Conservation (phyloP, 2,888 invertebrate genomes). For the Exephanes ischioxanthus region DNA sequence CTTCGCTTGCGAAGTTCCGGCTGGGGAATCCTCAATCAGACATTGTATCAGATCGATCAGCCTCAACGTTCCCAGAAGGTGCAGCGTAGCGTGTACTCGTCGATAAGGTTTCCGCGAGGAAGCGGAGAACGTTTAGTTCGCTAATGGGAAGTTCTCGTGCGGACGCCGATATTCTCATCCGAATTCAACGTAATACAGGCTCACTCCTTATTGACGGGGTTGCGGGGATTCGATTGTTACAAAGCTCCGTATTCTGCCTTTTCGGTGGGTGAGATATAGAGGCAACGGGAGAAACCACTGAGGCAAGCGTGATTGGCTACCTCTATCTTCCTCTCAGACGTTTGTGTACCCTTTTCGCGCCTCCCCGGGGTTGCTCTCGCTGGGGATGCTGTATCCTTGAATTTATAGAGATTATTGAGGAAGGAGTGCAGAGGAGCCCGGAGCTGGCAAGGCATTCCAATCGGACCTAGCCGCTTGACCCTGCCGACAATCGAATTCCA, state of each 20-base stretch:
- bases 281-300: slow-evolving; percentile 30
- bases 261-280: neutral
- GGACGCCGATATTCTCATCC: neutral
- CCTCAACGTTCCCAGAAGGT: neutral
- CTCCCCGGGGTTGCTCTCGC: slow-evolving; percentile 7
- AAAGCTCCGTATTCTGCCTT: slow-evolving; percentile 16
- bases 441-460: slow-evolving; percentile 78
- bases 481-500: slow-evolving; percentile 79
- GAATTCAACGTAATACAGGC: neutral
- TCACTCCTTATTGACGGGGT: slow-evolving; percentile 19
- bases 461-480: slow-evolving; percentile 80
- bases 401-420: slow-evolving; percentile 69
- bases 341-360: slow-evolving; percentile 20
- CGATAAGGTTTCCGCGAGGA: neutral
- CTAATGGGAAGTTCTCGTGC: slow-evolving; percentile 14
- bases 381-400: slow-evolving; percentile 44
- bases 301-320: neutral
- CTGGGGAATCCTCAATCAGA: neutral
- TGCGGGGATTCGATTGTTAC: slow-evolving; percentile 21
- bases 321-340: neutral
- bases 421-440: slow-evolving; percentile 47
- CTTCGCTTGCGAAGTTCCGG: neutral
- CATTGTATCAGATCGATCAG: neutral
- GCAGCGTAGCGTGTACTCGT: neutral
- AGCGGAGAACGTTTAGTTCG: neutral